A percentile compares a stretch with the other conserved stretches of the same genome.
phyloP scores from a whole-genome alignment of 1,140 invertebrate genomes.

The Hirudo medicinalis region DNA sequence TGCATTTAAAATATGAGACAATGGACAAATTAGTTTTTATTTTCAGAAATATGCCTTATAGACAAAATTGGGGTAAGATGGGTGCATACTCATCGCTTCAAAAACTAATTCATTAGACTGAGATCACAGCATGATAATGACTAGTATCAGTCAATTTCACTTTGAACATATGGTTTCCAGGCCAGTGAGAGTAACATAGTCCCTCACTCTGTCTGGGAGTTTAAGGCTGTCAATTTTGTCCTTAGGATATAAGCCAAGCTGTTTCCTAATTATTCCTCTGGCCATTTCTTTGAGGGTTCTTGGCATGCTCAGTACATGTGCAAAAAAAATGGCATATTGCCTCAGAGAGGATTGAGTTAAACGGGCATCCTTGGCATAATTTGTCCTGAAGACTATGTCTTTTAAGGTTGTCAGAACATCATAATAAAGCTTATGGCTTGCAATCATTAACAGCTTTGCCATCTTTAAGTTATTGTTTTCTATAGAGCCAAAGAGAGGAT shows the following conservation, averaged over 20 bases:
- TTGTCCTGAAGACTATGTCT: conserved; percentile 22
- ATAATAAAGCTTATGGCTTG: conserved; percentile 28
- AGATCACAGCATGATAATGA: no score
- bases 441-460: conserved; percentile 30
- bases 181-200: conserved; percentile 29
- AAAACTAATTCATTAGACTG: no score
- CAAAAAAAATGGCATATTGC: conserved; percentile 29
- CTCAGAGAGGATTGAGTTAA: conserved; percentile 26
- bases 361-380: conserved; percentile 24
- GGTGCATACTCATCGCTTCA: no score
- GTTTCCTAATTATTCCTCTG: conserved; percentile 27
- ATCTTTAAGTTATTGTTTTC: conserved; percentile 33
- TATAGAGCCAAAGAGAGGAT: conserved; percentile 35
- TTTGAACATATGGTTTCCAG: background rate
- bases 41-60: no score
- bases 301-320: conserved; percentile 25
- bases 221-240: conserved; percentile 27
- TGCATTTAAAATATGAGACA: no score
- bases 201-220: conserved; percentile 30
- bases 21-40: no score
- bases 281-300: conserved; percentile 28
- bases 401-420: conserved; percentile 19
- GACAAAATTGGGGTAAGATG: no score
- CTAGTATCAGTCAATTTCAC: no score
- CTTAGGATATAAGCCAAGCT: conserved; percentile 25